A percentile compares a stretch with the other conserved stretches of the same genome.
phyloP scores from a whole-genome alignment of 2,888 invertebrate genomes.

The Ornithoptera alexandrae region DNA sequence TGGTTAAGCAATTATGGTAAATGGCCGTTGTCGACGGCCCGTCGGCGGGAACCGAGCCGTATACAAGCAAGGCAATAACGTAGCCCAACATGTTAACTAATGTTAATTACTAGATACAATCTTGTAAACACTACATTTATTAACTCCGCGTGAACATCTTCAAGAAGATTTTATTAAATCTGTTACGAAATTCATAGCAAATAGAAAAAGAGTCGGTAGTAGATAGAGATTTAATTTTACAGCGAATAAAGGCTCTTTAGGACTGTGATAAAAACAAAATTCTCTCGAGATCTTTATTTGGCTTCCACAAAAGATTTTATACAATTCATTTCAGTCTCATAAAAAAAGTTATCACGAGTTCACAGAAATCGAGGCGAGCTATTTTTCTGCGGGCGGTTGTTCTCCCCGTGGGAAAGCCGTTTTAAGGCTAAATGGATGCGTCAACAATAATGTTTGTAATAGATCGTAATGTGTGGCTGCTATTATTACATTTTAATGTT shows the following conservation, averaged over 20 bases:
- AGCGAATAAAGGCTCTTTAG: constrained; percentile 60
- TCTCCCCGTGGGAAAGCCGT: constrained; percentile 63
- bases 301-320: constrained; percentile 72
- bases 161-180: constrained; percentile 23
- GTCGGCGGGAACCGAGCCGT: constrained; percentile 51
- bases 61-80: constrained; percentile 49
- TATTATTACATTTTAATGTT: too few relatives aligned
- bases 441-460: constrained; percentile 43
- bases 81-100: constrained; percentile 63
- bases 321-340: constrained; percentile 74
- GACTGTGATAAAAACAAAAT: constrained; percentile 64
- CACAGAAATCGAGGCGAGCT: constrained; percentile 67
- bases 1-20: constrained; percentile 64
- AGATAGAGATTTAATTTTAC: constrained; percentile 57
- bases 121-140: constrained; percentile 51
- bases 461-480: too few relatives aligned
- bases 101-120: constrained; percentile 64
- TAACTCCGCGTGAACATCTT: constrained; percentile 7
- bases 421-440: constrained; percentile 49
- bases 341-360: constrained; percentile 75
- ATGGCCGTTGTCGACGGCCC: constrained; percentile 52
- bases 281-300: constrained; percentile 66
- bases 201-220: constrained; percentile 43
- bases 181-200: constrained; percentile 24
- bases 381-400: constrained; percentile 66